phyloP scores from a whole-genome alignment of 2,797 vertebrate genomes.

The Lutjanus argentimaculatus region DNA sequence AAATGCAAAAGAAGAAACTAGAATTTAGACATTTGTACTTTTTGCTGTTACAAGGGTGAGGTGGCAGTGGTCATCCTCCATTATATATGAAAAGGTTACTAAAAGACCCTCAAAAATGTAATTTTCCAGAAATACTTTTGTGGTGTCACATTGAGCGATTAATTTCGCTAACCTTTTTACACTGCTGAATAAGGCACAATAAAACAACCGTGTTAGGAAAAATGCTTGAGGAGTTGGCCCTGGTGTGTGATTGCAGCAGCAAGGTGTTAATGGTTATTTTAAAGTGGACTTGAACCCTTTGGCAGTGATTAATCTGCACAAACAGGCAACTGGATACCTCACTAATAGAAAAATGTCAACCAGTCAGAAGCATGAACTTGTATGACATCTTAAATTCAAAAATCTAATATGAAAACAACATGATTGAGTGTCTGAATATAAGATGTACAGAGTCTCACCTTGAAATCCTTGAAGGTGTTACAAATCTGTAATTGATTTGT shows the following conservation, averaged over 20 bases:
- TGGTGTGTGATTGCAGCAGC: conserved; percentile 18
- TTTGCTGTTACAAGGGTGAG: conserved; percentile 17
- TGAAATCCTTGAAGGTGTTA: not conserved
- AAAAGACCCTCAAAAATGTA: conserved; percentile 3
- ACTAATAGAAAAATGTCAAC: not conserved
- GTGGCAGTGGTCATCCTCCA: not conserved
- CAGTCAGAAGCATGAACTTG: not conserved
- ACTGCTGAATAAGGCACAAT: conserved; percentile 66
- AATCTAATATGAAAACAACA: not conserved
- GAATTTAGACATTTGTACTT: conserved; percentile 32
- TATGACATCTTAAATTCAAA: not conserved
- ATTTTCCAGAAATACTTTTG: conserved; percentile 14
- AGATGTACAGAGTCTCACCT: conserved; percentile 1
- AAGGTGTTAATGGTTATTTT: conserved; percentile 2
- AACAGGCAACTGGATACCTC: not conserved
- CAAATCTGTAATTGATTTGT: not conserved
- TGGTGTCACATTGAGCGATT: conserved; percentile 17
- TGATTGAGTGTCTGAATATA: not conserved
- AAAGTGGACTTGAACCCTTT: not conserved
- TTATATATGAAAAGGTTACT: conserved; percentile 27
- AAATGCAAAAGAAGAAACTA: conserved; percentile 3
- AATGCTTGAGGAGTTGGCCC: not conserved
- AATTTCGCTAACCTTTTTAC: conserved; percentile 2
- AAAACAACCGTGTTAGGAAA: conserved; percentile 18
- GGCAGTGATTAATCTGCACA: conserved; percentile 3